Percentiles rank a stretch among this genome's conserved stretches.
These are phyloP conservation scores for Anabacerthia variegaticeps DNA, from an alignment of 2,797 vertebrate genomes.

Conservation along the genomic window DNA sequence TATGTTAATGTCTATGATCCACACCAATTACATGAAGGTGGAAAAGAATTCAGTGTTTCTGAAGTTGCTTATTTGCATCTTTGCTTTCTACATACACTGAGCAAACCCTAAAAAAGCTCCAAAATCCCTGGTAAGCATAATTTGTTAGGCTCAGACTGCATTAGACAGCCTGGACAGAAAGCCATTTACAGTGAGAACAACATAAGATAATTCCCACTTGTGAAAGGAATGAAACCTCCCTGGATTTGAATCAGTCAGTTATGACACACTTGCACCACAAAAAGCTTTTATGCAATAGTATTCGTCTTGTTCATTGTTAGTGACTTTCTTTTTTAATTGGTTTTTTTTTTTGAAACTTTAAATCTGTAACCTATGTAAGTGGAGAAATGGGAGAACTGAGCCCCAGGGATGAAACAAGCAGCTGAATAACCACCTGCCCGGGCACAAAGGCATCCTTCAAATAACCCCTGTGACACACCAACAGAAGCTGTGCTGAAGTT, in stretches of 20 bases:
- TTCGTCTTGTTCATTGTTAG: background rate
- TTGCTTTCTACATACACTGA: background rate
- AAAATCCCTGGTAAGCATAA: background rate
- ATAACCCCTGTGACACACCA: background rate
- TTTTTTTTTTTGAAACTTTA: background rate
- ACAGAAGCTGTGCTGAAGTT: background rate
- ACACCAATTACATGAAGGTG: background rate
- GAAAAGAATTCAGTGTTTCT: background rate
- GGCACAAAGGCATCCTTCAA: background rate
- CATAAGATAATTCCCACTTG: accelerated
- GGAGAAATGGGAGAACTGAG: background rate
- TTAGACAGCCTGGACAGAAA: background rate
- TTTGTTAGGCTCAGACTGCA: background rate
- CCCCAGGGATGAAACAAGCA: background rate
- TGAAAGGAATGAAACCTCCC: background rate
- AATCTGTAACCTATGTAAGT: background rate
- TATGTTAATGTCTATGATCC: background rate
- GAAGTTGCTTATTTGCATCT: background rate
- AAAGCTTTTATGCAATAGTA: background rate
- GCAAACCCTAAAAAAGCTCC: background rate
- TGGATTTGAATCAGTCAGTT: background rate
- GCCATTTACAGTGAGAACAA: background rate
- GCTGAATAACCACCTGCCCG: background rate
- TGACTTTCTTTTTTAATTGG: background rate
- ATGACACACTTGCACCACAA: background rate